A percentile compares a stretch with the other conserved stretches of the same genome.
phyloP scores from a whole-genome alignment of 2,113 vertebrate genomes.

The Neofelis nebulosa region DNA sequence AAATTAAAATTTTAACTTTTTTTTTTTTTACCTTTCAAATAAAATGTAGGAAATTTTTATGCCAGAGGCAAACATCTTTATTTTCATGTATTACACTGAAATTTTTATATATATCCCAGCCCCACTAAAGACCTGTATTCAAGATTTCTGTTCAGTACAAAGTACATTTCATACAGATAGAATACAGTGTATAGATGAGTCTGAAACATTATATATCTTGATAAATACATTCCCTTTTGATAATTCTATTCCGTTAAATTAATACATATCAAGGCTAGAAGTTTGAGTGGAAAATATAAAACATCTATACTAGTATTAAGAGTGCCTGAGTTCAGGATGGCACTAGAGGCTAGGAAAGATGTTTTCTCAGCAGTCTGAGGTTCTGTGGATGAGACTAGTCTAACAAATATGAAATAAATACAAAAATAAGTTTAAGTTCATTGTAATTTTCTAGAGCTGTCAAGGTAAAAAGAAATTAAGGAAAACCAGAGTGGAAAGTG shows the following conservation, averaged over 20 bases:
- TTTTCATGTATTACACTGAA: background rate
- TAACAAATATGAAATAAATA: background rate
- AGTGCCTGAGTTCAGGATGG: background rate
- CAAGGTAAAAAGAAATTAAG: background rate
- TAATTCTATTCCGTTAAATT: background rate
- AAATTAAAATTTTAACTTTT: background rate
- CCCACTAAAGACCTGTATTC: background rate
- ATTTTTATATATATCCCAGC: background rate
- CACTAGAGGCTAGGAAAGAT: background rate
- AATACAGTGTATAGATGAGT: background rate
- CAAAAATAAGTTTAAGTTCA: background rate
- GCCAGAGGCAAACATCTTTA: background rate
- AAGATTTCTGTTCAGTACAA: background rate
- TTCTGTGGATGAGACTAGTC: background rate
- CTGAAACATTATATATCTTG: background rate
- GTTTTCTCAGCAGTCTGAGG: background rate
- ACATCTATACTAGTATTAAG: background rate
- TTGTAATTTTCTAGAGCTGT: background rate
- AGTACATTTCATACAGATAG: background rate
- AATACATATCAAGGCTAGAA: background rate
- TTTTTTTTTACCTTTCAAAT: constrained; percentile 44
- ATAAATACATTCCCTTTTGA: background rate
- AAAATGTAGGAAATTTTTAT: background rate
- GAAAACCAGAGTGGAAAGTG: rapidly evolving
- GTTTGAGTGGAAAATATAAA: background rate